Evolutionary conservation across 1,140 invertebrate genomes (phyloP).

Genomic region (Pogonomyrmex californicus): DNA sequence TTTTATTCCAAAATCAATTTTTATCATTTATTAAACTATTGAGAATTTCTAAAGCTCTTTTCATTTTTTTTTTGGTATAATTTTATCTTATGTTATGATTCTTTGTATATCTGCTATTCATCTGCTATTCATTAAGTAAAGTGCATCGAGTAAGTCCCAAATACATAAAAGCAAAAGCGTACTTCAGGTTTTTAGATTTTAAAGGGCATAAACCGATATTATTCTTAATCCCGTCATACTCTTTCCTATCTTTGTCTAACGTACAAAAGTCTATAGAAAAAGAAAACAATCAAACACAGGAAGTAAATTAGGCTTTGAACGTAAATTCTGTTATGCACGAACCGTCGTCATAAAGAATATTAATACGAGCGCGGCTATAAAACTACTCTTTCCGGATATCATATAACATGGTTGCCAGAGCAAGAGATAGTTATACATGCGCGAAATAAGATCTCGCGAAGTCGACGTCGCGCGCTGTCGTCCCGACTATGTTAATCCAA

Average conservation of each 20-base stretch:
- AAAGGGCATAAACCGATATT: background rate
- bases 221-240: background rate
- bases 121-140: background rate
- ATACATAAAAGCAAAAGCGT: background rate
- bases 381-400: background rate
- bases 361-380: background rate
- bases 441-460: background rate
- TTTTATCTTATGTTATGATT: background rate
- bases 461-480: constrained; percentile 2
- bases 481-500: background rate
- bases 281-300: background rate
- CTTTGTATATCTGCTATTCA: background rate
- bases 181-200: background rate
- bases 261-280: constrained; percentile 3
- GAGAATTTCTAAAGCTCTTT: background rate
- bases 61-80: background rate
- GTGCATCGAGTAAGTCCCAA: background rate
- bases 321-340: background rate
- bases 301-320: background rate
- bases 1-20: background rate
- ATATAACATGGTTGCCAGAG: background rate
- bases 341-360: background rate
- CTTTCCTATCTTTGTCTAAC: background rate
- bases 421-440: background rate
- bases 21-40: background rate